Conservation (phyloP, 2,797 vertebrate genomes). For the Channallabes apus region DNA sequence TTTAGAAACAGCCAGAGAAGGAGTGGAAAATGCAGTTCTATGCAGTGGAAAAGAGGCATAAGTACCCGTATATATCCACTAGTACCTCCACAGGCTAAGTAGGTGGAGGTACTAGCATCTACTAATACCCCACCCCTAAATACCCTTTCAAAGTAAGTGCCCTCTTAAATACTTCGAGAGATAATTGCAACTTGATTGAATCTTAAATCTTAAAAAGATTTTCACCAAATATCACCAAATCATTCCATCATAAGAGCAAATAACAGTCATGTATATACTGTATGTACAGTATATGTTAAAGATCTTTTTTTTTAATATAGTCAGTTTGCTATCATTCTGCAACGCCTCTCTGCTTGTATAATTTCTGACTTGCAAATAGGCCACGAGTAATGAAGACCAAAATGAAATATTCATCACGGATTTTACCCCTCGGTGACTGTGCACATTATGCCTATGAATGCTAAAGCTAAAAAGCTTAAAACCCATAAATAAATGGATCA, state of each 20-base stretch:
- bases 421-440: background rate
- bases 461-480: constrained; percentile 4
- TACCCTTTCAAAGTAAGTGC: background rate
- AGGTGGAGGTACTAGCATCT: no score
- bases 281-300: background rate
- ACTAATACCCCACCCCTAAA: no score
- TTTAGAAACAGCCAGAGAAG: no score
- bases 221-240: background rate
- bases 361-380: background rate
- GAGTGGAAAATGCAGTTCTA: no score
- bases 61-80: no score
- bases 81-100: background rate
- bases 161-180: background rate
- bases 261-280: background rate
- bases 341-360: constrained; percentile 12
- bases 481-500: background rate
- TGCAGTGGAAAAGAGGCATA: no score
- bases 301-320: background rate
- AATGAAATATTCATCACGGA: background rate
- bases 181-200: background rate
- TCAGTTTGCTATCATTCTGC: constrained; percentile 4
- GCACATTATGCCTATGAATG: background rate
- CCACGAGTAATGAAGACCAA: background rate
- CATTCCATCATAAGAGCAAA: background rate
- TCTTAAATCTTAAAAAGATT: background rate